Conservation (phyloP, 2,888 invertebrate species). For the Brassicogethes aeneus region DNA sequence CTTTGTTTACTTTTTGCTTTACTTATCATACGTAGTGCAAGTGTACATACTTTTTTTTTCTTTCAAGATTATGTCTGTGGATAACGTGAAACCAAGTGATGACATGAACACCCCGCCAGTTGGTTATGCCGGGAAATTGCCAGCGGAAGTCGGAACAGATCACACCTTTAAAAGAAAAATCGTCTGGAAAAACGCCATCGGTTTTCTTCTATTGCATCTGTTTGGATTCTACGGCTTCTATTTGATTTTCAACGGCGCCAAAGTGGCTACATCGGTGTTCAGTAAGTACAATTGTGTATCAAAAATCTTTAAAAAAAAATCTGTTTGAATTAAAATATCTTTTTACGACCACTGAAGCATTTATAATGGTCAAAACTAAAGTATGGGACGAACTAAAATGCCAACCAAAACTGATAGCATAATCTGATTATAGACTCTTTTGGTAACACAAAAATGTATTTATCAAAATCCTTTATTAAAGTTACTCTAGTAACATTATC, state of each 20-base stretch:
- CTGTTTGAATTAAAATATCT: no score
- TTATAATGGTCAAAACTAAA: no score
- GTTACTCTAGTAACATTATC: no score
- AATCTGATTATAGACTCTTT: no score
- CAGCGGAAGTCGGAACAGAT: slow-evolving; percentile 44
- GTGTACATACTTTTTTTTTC: neutral
- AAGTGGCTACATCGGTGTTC: slow-evolving; percentile 30
- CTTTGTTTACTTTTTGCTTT: no score
- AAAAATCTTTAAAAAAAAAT: neutral
- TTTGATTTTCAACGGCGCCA: slow-evolving; percentile 27
- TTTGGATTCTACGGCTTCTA: slow-evolving; percentile 42
- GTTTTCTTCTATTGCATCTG: slow-evolving; percentile 49
- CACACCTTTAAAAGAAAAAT: slow-evolving; percentile 43
- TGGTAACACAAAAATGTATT: no score
- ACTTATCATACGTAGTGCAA: no score
- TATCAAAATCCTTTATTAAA: no score
- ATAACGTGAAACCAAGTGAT: neutral
- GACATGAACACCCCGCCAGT: neutral
- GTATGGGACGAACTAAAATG: no score
- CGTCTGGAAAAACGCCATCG: slow-evolving; percentile 55
- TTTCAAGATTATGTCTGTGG: neutral
- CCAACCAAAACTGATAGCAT: no score
- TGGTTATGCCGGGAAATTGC: slow-evolving; percentile 20
- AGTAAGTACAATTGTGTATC: slow-evolving; percentile 31
- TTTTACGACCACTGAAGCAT: no score